Percentiles rank a stretch among this genome's conserved stretches.
Conservation (phyloP, 2,888 invertebrate genomes). For the Cheilosia vernalis region DNA sequence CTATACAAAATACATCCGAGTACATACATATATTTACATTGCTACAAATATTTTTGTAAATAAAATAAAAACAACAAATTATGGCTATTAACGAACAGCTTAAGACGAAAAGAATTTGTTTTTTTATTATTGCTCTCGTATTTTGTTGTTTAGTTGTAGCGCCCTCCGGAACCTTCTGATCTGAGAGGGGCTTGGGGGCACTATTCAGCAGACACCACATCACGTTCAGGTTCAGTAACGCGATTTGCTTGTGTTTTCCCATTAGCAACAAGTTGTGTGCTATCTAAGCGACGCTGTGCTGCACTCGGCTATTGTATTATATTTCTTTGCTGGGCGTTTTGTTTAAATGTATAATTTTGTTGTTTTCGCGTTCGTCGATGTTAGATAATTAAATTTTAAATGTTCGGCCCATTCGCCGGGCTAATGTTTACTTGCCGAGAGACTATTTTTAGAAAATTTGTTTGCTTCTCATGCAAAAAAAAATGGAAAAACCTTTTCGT, state of each 20-base stretch:
- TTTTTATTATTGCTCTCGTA: neutral
- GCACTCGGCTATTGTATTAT: neutral
- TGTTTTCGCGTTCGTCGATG: conserved; percentile 21
- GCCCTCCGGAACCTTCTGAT: conserved; percentile 16
- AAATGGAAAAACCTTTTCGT: neutral
- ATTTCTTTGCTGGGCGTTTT: conserved; percentile 2
- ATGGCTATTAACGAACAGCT: conserved; percentile 61
- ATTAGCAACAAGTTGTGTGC: conserved; percentile 48
- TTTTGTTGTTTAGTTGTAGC: neutral
- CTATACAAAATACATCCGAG: conserved; percentile 1
- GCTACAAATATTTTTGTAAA: conserved; percentile 72
- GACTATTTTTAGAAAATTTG: conserved; percentile 43
- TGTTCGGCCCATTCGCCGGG: conserved; percentile 14
- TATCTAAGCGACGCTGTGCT: conserved; percentile 1
- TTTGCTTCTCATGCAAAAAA: neutral
- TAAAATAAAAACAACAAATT: conserved; percentile 44
- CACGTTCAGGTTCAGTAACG: conserved; percentile 2
- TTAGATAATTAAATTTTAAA: conserved; percentile 46
- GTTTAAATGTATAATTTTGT: conserved; percentile 23
- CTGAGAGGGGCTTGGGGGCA: neutral
- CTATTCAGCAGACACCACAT: conserved; percentile 15
- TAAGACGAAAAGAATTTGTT: conserved; percentile 19
- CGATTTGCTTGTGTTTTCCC: conserved; percentile 17
- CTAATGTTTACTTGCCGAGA: conserved; percentile 26
- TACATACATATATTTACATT: conserved; percentile 7